These are phyloP conservation scores for Sylvietta virens DNA, from an alignment of 2,113 vertebrate genomes.

Conservation along the genomic window DNA sequence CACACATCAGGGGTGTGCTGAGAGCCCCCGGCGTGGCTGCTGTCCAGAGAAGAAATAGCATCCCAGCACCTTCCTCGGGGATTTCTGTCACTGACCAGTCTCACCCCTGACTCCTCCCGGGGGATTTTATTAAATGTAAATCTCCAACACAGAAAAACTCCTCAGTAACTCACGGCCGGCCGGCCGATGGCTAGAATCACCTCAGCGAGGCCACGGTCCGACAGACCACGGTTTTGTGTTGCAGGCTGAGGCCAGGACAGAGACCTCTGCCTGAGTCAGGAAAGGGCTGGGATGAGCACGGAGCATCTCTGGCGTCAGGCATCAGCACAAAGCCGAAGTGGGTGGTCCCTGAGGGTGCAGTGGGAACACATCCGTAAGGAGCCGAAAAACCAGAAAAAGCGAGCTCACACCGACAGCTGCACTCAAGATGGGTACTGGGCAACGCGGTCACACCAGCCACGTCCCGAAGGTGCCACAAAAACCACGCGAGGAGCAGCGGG, in stretches of 20 bases:
- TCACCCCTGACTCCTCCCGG: background rate
- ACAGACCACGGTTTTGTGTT: fast-evolving
- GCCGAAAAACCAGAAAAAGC: background rate
- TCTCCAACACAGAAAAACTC: no score
- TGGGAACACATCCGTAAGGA: fast-evolving
- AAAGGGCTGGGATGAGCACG: background rate
- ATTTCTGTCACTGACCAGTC: background rate
- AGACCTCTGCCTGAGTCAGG: background rate
- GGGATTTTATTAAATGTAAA: background rate
- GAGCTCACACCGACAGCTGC: fast-evolving
- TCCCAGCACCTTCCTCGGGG: background rate
- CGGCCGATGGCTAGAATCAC: background rate
- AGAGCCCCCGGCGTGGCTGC: background rate
- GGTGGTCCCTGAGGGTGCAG: background rate
- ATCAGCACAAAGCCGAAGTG: background rate
- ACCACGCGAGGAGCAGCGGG: fast-evolving
- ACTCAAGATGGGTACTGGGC: background rate
- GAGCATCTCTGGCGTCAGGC: fast-evolving
- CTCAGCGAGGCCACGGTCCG: background rate
- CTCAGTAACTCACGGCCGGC: fast-evolving
- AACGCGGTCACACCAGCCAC: fast-evolving
- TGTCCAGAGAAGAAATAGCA: fast-evolving
- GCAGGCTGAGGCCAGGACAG: background rate
- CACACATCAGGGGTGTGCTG: fast-evolving
- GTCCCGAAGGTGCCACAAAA: background rate